These are phyloP conservation scores for Limnothrissa miodon DNA, from an alignment of 2,113 vertebrate genomes.

Conservation along the genomic window DNA sequence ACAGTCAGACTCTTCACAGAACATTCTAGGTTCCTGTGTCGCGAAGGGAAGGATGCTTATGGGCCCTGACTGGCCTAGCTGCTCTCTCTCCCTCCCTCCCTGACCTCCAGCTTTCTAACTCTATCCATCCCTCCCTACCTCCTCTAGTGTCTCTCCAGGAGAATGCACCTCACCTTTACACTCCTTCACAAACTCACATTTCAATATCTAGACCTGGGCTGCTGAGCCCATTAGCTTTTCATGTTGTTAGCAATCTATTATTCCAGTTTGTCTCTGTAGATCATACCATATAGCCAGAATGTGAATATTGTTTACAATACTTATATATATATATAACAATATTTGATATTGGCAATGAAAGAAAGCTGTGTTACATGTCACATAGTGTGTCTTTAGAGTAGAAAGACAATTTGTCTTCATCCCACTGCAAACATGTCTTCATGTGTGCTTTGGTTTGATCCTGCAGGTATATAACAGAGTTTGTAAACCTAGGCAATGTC, in stretches of 20 bases:
- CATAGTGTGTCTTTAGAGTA: background rate
- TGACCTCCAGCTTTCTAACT: constrained; percentile 11
- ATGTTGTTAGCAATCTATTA: background rate
- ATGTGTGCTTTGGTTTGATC: constrained; percentile 88
- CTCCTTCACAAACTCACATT: background rate
- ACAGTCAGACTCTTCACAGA: constrained; percentile 15
- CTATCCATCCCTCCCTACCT: constrained; percentile 37
- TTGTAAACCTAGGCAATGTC: constrained; percentile 96
- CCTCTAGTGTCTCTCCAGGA: constrained; percentile 6
- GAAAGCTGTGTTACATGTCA: background rate
- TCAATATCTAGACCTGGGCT: background rate
- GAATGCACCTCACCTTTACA: background rate
- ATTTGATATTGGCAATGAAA: background rate
- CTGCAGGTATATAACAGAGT: constrained; percentile 96
- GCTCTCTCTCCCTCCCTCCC: constrained; percentile 31
- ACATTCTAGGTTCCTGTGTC: constrained; percentile 19
- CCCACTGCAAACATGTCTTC: constrained; percentile 22
- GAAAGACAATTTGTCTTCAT: background rate
- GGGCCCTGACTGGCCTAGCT: background rate
- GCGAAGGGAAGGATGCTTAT: background rate
- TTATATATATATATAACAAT: background rate
- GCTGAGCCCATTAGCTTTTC: background rate
- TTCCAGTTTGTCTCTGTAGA: background rate
- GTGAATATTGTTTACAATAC: background rate
- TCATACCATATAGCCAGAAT: background rate